These are phyloP conservation scores for Drosophila cyrtoloma DNA, from an alignment of 2,888 invertebrate genomes.

Conservation along the genomic window DNA sequence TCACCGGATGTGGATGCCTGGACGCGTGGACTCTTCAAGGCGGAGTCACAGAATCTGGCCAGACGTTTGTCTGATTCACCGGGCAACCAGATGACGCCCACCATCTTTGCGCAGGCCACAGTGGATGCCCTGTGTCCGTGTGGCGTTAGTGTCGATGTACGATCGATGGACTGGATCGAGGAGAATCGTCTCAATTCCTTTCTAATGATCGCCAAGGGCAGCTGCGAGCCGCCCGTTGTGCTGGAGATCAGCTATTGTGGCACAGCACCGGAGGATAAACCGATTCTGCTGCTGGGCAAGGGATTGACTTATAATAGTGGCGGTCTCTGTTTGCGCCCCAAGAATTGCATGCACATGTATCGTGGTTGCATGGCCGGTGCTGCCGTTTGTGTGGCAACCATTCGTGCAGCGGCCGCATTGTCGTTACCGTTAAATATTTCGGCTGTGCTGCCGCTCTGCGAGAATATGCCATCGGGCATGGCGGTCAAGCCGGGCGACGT, in stretches of 20 bases:
- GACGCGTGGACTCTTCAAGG: conserved; percentile 89
- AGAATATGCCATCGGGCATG: conserved; percentile 87
- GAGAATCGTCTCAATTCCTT: conserved; percentile 87
- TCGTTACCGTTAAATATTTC: conserved; percentile 86
- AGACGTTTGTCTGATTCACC: conserved; percentile 90
- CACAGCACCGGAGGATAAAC: conserved; percentile 85
- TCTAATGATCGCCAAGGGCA: conserved; percentile 83
- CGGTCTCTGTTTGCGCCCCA: conserved; percentile 79
- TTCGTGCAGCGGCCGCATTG: conserved; percentile 86
- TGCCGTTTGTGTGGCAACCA: conserved; percentile 87
- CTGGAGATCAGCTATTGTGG: conserved; percentile 87
- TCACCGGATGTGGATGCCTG: conserved; percentile 87
- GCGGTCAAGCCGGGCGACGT: conserved; percentile 86
- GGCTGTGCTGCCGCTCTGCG: conserved; percentile 85
- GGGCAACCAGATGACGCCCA: conserved; percentile 91
- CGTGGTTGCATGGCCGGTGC: conserved; percentile 89
- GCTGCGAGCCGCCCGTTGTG: conserved; percentile 87
- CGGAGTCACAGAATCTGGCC: conserved; percentile 91
- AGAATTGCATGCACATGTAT: conserved; percentile 75
- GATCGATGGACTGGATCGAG: conserved; percentile 87
- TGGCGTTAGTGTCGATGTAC: conserved; percentile 86
- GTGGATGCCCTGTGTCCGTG: conserved; percentile 88
- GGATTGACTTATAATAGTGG: conserved; percentile 87
- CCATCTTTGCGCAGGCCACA: conserved; percentile 89
- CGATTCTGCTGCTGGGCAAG: conserved; percentile 87